These are phyloP conservation scores for Caenorhabditis drosophilae DNA, from an alignment of 2,888 invertebrate species.

Conservation along the genomic window DNA sequence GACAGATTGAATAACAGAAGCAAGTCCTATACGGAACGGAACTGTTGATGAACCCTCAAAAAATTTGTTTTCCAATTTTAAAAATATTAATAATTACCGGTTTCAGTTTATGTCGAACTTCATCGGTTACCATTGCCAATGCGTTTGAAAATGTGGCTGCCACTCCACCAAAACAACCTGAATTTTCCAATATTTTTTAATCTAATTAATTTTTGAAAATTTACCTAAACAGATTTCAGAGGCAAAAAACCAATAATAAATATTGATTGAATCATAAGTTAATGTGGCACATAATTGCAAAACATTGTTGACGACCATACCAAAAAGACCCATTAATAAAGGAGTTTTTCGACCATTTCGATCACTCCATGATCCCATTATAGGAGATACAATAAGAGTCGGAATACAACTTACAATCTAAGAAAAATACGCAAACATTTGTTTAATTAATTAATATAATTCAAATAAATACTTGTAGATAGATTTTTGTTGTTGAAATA, in stretches of 20 bases:
- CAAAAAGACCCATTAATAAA: constrained; percentile 49
- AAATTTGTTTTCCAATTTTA: too few relatives aligned
- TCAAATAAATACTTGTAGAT: constrained; percentile 62
- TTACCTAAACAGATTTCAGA: constrained; percentile 46
- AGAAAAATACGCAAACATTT: constrained; percentile 5
- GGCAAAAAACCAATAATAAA: constrained; percentile 53
- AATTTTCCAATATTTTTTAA: too few relatives aligned
- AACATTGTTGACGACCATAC: constrained; percentile 40
- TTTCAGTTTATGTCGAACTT: constrained; percentile 50
- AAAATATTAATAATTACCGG: too few relatives aligned
- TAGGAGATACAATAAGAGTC: constrained; percentile 48
- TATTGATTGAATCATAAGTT: constrained; percentile 51
- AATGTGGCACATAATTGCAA: constrained; percentile 47
- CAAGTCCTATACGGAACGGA: constrained; percentile 56
- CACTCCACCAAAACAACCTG: constrained; percentile 49
- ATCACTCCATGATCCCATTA: constrained; percentile 63
- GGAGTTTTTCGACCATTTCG: constrained; percentile 50
- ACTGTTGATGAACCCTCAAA: constrained; percentile 55
- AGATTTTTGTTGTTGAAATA: constrained; percentile 59
- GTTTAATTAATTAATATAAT: too few relatives aligned
- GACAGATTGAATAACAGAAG: constrained; percentile 53
- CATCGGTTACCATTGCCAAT: constrained; percentile 61
- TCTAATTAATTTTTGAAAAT: too few relatives aligned
- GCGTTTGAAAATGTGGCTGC: constrained; percentile 46
- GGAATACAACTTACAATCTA: constrained; percentile 53